A percentile compares a stretch with the other conserved stretches of the same genome.
These are phyloP conservation scores for Cybosia mesomella DNA, from an alignment of 2,888 invertebrate species.

Conservation along the genomic window DNA sequence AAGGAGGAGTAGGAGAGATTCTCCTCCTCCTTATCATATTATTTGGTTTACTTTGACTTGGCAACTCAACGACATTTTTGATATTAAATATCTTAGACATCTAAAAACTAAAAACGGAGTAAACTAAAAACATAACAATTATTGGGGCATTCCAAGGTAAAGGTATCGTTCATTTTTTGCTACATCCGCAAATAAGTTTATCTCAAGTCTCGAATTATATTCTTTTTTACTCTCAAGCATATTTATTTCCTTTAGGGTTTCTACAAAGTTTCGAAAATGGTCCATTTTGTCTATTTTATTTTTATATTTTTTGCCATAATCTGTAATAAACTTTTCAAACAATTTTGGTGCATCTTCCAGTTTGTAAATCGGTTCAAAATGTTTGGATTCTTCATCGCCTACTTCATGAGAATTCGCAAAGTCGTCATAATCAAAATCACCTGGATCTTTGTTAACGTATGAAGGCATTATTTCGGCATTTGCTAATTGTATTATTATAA, in stretches of 20 bases:
- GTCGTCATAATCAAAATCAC: conserved; percentile 10
- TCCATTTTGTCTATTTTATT: conserved; percentile 11
- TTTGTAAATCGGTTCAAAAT: conserved; percentile 10
- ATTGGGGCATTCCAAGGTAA: not conserved
- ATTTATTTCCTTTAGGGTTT: conserved; percentile 12
- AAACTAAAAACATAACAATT: not conserved
- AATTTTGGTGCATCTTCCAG: conserved; percentile 19
- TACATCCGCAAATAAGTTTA: conserved; percentile 13
- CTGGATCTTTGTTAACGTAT: conserved; percentile 6
- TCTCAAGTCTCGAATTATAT: not conserved
- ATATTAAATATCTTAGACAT: too few species aligned
- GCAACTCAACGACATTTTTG: too few species aligned
- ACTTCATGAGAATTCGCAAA: not conserved
- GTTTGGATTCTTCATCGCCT: not conserved
- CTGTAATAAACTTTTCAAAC: conserved; percentile 22
- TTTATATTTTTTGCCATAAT: conserved; percentile 24
- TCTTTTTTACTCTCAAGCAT: not conserved
- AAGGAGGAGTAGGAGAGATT: too few species aligned
- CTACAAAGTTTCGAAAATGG: conserved; percentile 4
- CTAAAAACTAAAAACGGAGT: not conserved
- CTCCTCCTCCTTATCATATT: not conserved
- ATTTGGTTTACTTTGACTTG: not conserved
- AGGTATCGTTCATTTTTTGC: not conserved
- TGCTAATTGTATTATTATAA: not conserved
- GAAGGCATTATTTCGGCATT: not conserved